phyloP scores from a whole-genome alignment of 2,888 invertebrate species.

The Chamaedrilus cognettii region DNA sequence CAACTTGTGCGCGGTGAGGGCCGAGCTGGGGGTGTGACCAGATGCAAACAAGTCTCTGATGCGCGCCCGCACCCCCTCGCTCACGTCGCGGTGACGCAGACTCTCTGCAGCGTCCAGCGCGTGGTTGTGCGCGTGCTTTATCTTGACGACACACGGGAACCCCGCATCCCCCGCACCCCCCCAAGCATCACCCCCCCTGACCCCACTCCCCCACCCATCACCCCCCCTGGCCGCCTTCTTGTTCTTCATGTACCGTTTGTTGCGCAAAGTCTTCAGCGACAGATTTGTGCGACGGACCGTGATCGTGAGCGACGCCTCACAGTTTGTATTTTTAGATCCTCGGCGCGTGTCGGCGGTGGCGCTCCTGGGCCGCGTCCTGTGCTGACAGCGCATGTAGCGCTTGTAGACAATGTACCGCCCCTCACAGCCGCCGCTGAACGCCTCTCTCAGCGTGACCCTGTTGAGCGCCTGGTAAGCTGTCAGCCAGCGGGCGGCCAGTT shows the following conservation, averaged over 20 bases:
- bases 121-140: slow-evolving; percentile 10
- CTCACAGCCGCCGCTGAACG: too few species aligned
- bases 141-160: neutral
- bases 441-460: too few species aligned
- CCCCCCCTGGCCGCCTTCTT: neutral
- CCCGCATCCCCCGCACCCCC: too few species aligned
- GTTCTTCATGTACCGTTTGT: too few species aligned
- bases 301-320: slow-evolving; percentile 11
- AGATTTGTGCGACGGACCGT: too few species aligned
- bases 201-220: neutral
- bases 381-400: too few species aligned
- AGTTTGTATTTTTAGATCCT: slow-evolving; percentile 13
- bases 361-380: too few species aligned
- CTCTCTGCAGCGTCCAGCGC: neutral
- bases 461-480: too few species aligned
- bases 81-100: neutral
- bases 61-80: neutral
- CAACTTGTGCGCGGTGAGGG: neutral
- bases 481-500: too few species aligned
- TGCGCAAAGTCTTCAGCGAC: too few species aligned
- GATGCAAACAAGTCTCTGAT: slow-evolving; percentile 1
- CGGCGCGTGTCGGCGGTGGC: too few species aligned
- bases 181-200: neutral
- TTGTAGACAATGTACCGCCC: too few species aligned
- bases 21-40: slow-evolving; percentile 3